These are phyloP conservation scores for Melanotaenia pygmaea DNA, from an alignment of 2,797 vertebrate genomes.

Conservation along the genomic window DNA sequence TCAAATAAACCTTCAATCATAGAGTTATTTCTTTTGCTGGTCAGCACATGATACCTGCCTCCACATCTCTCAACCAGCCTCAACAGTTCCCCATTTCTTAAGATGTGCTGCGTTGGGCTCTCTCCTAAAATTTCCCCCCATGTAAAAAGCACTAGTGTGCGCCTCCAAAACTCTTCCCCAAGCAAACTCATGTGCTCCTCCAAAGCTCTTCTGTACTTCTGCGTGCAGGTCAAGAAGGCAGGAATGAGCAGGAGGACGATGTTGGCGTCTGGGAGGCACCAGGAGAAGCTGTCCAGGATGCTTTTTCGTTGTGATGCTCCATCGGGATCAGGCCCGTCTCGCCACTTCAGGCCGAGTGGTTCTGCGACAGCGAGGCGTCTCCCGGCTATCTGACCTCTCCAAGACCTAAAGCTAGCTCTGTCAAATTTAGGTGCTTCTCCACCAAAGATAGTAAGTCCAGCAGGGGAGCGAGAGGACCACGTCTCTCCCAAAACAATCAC, in stretches of 20 bases:
- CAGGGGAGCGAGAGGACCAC: conserved; percentile 66
- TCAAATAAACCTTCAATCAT: conserved; percentile 58
- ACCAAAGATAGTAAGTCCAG: conserved; percentile 60
- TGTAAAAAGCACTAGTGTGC: conserved; percentile 74
- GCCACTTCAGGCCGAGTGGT: conserved; percentile 74
- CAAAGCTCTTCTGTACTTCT: conserved; percentile 64
- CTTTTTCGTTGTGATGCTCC: conserved; percentile 17
- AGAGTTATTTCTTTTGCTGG: conserved; percentile 48
- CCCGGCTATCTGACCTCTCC: conserved; percentile 69
- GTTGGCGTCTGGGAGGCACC: conserved; percentile 67
- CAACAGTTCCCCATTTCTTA: conserved; percentile 73
- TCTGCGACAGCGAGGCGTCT: conserved; percentile 59
- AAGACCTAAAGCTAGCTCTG: conserved; percentile 42
- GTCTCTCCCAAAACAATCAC: conserved; percentile 78
- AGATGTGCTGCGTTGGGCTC: conserved; percentile 74
- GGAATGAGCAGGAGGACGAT: conserved; percentile 77
- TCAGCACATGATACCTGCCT: conserved; percentile 69
- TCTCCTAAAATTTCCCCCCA: conserved; percentile 79
- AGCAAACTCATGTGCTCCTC: conserved; percentile 69
- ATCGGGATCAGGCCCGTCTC: conserved; percentile 53
- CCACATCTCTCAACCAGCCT: conserved; percentile 70
- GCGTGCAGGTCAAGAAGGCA: conserved; percentile 75
- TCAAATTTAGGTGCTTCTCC: conserved; percentile 28
- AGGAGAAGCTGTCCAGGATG: conserved; percentile 48
- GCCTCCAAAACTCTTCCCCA: conserved; percentile 66